Base-by-base conservation (phyloP, 2,113 vertebrate genomes). In the Lagenorhynchus albirostris region DNA sequence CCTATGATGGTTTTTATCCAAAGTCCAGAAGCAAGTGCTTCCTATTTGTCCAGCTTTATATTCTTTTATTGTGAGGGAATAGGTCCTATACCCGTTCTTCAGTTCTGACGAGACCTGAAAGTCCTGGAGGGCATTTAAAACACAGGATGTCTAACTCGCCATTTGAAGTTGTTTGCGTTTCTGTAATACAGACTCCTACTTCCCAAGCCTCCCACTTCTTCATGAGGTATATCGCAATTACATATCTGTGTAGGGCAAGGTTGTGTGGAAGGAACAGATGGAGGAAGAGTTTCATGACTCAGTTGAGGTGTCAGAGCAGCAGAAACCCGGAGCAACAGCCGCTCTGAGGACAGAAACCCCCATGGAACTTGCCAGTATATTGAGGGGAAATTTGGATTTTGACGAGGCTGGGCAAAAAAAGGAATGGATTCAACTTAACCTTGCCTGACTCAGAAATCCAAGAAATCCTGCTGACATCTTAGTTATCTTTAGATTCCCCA, bases 201-300 rank as follows among this genome's bases (percentile, higher is more conserved):
- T 21, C 47, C 29, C 38, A n/a, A 3, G 8, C 7, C 10, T 70
- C 36, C 25, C 17, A 0, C 67, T 23, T 6, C 55, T 15, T 41
- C 67, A 25, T 36, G 95, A 38, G 23, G 1, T 36, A 18, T 2
- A 1, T 11, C 0, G 17, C 8, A n/a, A 8, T 12, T 1, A 2
- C 20, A 5, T 5, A 33, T 12, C 62, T 63, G 38, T n/a, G 60
- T 26, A 21, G 17, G 53, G 50, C 21, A 0, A 17, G 10, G 26
- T 67, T 38, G 2, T 63, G 44, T 3, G 67, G 44, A 18, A n/a
- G 31, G 44, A 20, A 58, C 3, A 5, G 47, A 13, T 1, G 5
- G 15, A 41, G 31, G 76, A 60, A 14, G 58, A 18, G 33, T 26
- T 33, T 21, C 2, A 4, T 20, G 68, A 3, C 33, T 15, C 36